Conservation (phyloP, 2,888 invertebrate genomes). For the Thymelicus acteon region DNA sequence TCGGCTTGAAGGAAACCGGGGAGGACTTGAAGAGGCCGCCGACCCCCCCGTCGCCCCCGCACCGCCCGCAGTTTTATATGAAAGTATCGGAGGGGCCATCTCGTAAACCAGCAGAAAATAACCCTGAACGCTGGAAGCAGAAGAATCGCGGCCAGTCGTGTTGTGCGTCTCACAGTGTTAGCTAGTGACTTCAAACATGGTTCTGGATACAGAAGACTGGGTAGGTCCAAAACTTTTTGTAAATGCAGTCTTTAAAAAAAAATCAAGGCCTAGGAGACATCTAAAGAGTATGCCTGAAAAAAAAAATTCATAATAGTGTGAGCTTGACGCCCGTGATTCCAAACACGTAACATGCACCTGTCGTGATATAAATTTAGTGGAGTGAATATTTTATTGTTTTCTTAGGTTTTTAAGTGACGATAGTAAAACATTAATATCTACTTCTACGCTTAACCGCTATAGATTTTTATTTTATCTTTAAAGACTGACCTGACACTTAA, state of each 20-base stretch:
- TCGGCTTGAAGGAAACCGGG: conserved; percentile 71
- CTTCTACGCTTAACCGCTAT: no score
- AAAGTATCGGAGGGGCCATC: conserved; percentile 74
- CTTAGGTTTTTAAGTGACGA: neutral
- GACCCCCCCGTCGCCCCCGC: conserved; percentile 55
- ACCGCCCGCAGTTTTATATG: conserved; percentile 62
- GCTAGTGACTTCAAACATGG: conserved; percentile 82
- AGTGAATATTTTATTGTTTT: conserved; percentile 19
- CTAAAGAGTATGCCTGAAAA: neutral
- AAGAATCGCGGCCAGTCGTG: conserved; percentile 78
- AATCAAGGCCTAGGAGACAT: neutral
- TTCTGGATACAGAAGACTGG: conserved; percentile 83
- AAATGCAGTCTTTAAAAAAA: conserved; percentile 29
- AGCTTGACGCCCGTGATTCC: neutral
- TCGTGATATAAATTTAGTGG: conserved; percentile 11
- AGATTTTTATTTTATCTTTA: no score
- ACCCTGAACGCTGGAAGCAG: conserved; percentile 81
- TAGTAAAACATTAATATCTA: no score
- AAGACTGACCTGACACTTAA: no score
- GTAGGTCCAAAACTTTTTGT: conserved; percentile 60
- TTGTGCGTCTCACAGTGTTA: conserved; percentile 84
- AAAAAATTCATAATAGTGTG: conserved; percentile 11
- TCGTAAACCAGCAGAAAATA: conserved; percentile 80
- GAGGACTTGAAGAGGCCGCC: conserved; percentile 66
- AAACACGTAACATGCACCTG: conserved; percentile 1